Conservation (phyloP, 2,113 vertebrate species). For the Apus apus region DNA sequence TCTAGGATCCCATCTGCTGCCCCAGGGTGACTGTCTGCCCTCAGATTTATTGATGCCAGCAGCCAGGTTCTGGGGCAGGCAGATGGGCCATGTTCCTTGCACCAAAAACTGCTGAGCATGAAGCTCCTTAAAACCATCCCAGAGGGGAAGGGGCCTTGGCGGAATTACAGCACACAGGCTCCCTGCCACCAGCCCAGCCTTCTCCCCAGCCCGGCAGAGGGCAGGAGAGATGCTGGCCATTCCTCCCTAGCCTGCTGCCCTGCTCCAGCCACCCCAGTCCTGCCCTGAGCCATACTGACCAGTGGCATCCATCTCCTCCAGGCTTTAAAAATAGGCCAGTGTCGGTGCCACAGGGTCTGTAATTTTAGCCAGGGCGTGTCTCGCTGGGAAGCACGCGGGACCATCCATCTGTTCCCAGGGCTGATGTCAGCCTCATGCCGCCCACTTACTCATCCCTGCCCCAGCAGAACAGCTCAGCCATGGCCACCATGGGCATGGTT, state of each 20-base stretch:
- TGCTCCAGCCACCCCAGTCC: background rate
- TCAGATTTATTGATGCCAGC: fast-evolving
- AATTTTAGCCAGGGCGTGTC: slow-evolving; percentile 42
- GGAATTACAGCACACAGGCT: background rate
- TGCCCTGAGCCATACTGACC: background rate
- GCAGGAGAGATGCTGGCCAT: background rate
- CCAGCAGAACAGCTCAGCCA: fast-evolving
- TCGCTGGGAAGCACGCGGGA: fast-evolving
- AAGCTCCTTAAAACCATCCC: background rate
- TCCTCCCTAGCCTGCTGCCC: background rate
- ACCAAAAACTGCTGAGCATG: background rate
- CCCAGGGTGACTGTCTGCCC: fast-evolving
- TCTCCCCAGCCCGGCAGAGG: fast-evolving
- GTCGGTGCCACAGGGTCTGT: background rate
- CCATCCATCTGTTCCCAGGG: background rate
- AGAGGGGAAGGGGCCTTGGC: background rate
- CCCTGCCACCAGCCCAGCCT: background rate
- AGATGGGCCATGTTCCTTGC: fast-evolving
- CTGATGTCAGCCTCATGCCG: background rate
- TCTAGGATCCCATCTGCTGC: background rate
- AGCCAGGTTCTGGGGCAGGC: background rate
- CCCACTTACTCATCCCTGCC: background rate
- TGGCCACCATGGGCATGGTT: background rate
- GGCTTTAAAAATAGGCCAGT: slow-evolving; percentile 43
- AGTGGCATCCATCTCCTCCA: background rate